Conservation (phyloP, 1,140 invertebrate species). For the Glossosoma conforme region DNA sequence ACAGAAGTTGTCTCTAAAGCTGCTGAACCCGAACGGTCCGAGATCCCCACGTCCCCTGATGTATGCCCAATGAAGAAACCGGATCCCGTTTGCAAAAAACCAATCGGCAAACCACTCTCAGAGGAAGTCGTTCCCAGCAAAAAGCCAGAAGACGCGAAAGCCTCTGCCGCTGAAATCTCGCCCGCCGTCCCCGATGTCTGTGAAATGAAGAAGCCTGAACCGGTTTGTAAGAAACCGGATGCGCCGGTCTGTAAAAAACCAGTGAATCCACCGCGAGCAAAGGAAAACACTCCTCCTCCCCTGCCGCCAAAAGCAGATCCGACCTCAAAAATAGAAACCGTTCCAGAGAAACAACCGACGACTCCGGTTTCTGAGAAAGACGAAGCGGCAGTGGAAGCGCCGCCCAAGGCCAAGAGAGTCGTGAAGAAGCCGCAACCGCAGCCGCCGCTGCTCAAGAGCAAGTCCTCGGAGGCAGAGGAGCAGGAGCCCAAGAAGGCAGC, state of each 20-base stretch:
- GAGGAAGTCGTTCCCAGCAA: too few species aligned
- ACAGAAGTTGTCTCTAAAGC: constrained; percentile 5
- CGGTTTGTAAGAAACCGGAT: too few species aligned
- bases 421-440: constrained; percentile 37
- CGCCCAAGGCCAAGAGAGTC: constrained; percentile 44
- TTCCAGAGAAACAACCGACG: constrained; percentile 11
- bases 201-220: too few species aligned
- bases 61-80: too few species aligned
- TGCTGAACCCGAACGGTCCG: constrained; percentile 1
- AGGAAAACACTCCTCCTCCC: constrained; percentile 1
- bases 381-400: constrained; percentile 18
- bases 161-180: too few species aligned
- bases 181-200: too few species aligned
- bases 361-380: constrained; percentile 19
- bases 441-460: constrained; percentile 14
- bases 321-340: constrained; percentile 3
- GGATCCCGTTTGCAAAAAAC: too few species aligned
- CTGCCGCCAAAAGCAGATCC: neutral
- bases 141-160: too few species aligned
- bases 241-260: too few species aligned
- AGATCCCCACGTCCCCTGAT: constrained; percentile 7
- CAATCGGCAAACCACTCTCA: too few species aligned
- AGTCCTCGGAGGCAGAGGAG: constrained; percentile 31
- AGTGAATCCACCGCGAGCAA: neutral
- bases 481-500: constrained; percentile 22